Percentiles rank a stretch among this genome's conserved stretches.
These are phyloP conservation scores for Anagrus nilaparvatae DNA, from an alignment of 1,140 invertebrate species.

Conservation along the genomic window DNA sequence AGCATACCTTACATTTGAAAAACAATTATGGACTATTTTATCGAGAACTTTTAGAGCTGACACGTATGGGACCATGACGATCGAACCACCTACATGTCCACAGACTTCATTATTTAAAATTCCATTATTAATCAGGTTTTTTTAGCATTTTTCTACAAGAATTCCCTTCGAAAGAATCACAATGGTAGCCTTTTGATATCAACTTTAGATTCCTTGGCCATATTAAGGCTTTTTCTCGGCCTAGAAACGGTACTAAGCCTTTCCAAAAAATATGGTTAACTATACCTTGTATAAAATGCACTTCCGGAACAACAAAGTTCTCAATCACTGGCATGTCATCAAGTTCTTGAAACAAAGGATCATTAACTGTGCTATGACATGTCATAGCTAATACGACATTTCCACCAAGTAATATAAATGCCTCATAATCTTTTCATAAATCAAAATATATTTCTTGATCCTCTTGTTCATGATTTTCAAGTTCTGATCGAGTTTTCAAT, in stretches of 20 bases:
- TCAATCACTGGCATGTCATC: background rate
- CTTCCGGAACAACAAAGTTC: background rate
- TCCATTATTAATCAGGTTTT: background rate
- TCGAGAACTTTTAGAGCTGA: background rate
- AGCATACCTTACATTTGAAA: background rate
- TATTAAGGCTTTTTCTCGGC: background rate
- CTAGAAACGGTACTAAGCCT: background rate
- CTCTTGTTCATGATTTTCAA: too few relatives aligned
- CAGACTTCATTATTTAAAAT: background rate
- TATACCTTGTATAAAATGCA: background rate
- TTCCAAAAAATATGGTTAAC: constrained; percentile 4
- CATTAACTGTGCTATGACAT: background rate
- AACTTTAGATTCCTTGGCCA: background rate
- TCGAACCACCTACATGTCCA: background rate
- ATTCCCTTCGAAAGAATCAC: background rate
- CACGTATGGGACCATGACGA: background rate
- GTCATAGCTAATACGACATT: background rate
- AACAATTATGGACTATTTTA: background rate
- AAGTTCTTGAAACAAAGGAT: background rate
- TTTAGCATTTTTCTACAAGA: background rate
- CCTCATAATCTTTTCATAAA: background rate
- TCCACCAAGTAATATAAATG: background rate
- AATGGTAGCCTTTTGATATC: background rate
- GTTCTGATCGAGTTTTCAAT: too few relatives aligned
- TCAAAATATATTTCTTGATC: background rate